These are phyloP conservation scores for Enchytraeus crypticus DNA, from an alignment of 2,888 invertebrate genomes.

Conservation along the genomic window DNA sequence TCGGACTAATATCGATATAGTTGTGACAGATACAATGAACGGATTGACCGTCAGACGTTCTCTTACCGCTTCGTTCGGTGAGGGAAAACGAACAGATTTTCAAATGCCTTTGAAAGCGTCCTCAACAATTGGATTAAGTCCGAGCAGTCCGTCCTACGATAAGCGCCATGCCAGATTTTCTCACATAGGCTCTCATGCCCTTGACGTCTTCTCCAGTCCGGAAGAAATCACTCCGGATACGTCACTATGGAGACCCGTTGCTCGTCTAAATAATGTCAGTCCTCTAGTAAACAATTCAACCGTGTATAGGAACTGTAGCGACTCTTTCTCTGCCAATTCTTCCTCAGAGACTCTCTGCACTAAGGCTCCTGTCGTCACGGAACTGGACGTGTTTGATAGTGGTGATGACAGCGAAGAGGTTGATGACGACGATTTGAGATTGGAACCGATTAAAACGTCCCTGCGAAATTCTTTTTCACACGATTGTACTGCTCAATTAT, in stretches of 20 bases:
- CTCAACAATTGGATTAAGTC: neutral
- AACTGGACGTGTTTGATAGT: neutral
- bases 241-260: slow-evolving; percentile 11
- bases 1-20: too few species aligned
- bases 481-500: too few species aligned
- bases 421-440: neutral
- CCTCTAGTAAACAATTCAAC: too few species aligned
- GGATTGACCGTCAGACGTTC: too few species aligned
- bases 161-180: slow-evolving; percentile 23
- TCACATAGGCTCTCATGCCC: slow-evolving; percentile 29
- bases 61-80: too few species aligned
- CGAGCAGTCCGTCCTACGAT: slow-evolving; percentile 24
- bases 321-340: too few species aligned
- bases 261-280: neutral
- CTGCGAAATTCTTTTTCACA: too few species aligned
- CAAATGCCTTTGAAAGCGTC: slow-evolving; percentile 4
- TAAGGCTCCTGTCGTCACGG: neutral
- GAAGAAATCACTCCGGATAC: slow-evolving; percentile 19
- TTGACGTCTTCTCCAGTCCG: slow-evolving; percentile 29
- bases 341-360: too few species aligned
- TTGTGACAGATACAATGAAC: too few species aligned
- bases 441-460: too few species aligned
- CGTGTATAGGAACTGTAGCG: too few species aligned
- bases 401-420: neutral
- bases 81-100: too few species aligned